Evolutionary conservation across 2,113 vertebrate genomes (phyloP).

Genomic region (Tonatia bakeri): DNA sequence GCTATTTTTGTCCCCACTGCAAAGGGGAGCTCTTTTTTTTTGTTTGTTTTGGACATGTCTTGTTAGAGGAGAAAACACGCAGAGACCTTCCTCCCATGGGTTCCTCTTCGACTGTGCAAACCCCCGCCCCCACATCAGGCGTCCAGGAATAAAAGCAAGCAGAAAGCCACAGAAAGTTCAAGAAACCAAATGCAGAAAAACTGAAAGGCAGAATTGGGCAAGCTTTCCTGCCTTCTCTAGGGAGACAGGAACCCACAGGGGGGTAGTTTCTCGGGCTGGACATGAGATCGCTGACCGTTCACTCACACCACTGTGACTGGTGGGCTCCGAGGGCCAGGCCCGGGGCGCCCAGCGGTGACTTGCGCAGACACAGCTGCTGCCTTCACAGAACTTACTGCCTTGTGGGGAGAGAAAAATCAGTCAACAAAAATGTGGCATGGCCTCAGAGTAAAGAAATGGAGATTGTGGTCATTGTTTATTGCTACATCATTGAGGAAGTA

Average conservation of each 20-base stretch:
- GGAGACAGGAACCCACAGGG: background rate
- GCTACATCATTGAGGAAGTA: too few relatives aligned
- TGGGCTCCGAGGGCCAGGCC: rapidly evolving
- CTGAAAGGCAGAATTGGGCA: background rate
- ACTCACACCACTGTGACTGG: rapidly evolving
- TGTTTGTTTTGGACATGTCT: background rate
- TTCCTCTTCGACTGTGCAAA: background rate
- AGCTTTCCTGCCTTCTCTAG: background rate
- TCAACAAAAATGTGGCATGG: background rate
- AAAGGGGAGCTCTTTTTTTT: background rate
- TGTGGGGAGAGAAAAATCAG: rapidly evolving
- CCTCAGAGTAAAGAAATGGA: background rate
- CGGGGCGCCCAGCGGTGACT: rapidly evolving
- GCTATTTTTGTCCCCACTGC: rapidly evolving
- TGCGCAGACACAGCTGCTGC: background rate
- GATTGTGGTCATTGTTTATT: background rate
- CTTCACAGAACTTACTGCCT: background rate
- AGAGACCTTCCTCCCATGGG: background rate
- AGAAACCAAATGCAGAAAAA: background rate
- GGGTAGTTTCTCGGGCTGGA: background rate
- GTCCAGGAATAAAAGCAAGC: background rate
- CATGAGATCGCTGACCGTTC: background rate
- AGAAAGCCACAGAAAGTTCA: background rate
- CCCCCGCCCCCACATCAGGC: background rate
- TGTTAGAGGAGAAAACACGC: background rate